phyloP scores from a whole-genome alignment of 2,113 vertebrate species.

The Neodontobutis hainanensis region DNA sequence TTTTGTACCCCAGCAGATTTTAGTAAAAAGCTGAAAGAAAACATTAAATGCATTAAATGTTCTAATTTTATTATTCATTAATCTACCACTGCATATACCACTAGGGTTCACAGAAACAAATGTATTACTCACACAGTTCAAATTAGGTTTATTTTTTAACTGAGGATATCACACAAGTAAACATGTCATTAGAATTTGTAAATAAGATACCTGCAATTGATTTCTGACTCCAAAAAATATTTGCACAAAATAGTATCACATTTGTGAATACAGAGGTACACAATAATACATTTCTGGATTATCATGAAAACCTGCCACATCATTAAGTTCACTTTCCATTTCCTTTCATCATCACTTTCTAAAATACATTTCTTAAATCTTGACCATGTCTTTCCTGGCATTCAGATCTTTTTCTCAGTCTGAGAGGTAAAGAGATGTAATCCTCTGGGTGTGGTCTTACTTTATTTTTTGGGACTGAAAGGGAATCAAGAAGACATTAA shows the following conservation, averaged over 20 bases:
- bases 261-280: conserved; percentile 4
- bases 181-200: too few relatives aligned
- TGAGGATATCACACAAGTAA: too few relatives aligned
- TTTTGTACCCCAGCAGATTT: too few relatives aligned
- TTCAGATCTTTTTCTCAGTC: conserved; percentile 50
- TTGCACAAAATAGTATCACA: conserved; percentile 22
- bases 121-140: too few relatives aligned
- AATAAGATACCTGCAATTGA: neutral
- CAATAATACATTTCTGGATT: conserved; percentile 42
- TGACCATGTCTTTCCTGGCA: conserved; percentile 34
- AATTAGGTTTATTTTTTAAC: too few relatives aligned
- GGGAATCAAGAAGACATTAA: conserved; percentile 43
- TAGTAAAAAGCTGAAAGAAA: too few relatives aligned
- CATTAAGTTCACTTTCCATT: conserved; percentile 65
- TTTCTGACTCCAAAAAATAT: neutral
- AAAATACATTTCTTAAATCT: conserved; percentile 27
- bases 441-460: conserved; percentile 38
- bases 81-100: too few relatives aligned
- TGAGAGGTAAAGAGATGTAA: conserved; percentile 38
- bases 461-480: conserved; percentile 52
- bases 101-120: too few relatives aligned
- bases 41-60: too few relatives aligned
- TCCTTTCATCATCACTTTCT: conserved; percentile 69
- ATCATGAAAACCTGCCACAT: conserved; percentile 64
- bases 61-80: too few relatives aligned